These are phyloP conservation scores for Ariopsis seemanni DNA, from an alignment of 2,113 vertebrate genomes.

Conservation along the genomic window DNA sequence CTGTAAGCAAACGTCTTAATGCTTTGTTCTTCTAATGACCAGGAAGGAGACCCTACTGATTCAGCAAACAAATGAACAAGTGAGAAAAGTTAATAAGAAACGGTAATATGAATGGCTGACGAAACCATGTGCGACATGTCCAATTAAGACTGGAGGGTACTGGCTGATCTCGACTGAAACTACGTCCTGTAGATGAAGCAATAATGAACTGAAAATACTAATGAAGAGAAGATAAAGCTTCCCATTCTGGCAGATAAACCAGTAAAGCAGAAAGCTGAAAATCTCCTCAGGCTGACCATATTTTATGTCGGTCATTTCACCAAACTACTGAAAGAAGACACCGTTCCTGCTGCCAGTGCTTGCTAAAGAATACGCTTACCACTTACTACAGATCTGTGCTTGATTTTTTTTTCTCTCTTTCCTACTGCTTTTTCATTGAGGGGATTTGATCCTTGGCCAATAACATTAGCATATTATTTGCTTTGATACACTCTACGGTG, in stretches of 20 bases:
- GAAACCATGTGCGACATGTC: constrained; percentile 17
- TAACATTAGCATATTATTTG: constrained; percentile 6
- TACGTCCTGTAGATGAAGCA: neutral
- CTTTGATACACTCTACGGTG: constrained; percentile 19
- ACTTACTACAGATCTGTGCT: neutral
- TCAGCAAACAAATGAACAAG: constrained; percentile 36
- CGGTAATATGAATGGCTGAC: constrained; percentile 15
- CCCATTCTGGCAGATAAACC: constrained; percentile 1
- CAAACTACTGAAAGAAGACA: neutral
- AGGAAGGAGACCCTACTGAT: neutral
- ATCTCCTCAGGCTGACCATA: neutral
- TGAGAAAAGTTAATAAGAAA: constrained; percentile 24
- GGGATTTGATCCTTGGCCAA: constrained; percentile 2
- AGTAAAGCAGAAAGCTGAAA: constrained; percentile 6
- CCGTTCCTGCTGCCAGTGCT: neutral
- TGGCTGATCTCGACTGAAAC: neutral
- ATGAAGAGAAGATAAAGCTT: constrained; percentile 18
- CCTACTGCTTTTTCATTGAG: neutral
- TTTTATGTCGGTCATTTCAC: constrained; percentile 20
- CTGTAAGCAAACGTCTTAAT: neutral
- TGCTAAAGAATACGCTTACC: neutral
- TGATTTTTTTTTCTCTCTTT: too few relatives aligned
- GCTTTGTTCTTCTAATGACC: constrained; percentile 12
- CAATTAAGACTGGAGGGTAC: constrained; percentile 20
- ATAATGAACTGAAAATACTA: constrained; percentile 25